Percentiles rank a stretch among this genome's conserved stretches.
Conservation (phyloP, 2,888 invertebrate species). For the Caradrina clavipalpis region DNA sequence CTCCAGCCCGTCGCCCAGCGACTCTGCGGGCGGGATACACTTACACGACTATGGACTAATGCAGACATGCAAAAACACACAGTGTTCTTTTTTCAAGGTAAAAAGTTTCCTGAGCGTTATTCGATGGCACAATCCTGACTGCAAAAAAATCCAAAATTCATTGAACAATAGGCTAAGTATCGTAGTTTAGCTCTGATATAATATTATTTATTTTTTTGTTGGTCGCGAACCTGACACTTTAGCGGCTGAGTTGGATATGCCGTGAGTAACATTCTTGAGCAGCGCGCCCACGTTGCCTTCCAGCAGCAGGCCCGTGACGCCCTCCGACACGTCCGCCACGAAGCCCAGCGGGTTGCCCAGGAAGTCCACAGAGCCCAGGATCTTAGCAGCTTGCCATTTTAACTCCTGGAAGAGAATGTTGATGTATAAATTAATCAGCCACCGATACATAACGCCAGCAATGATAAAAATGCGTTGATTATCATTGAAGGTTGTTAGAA, state of each 20-base stretch:
- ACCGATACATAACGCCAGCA: too few relatives aligned
- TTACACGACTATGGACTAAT: too few relatives aligned
- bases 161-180: too few relatives aligned
- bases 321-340: constrained; percentile 98
- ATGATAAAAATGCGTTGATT: too few relatives aligned
- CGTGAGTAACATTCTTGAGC: constrained; percentile 98
- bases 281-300: constrained; percentile 98
- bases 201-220: neutral
- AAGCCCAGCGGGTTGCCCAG: constrained; percentile 99
- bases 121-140: too few relatives aligned
- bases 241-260: constrained; percentile 98
- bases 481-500: too few relatives aligned
- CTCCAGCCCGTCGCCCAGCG: constrained; percentile 97
- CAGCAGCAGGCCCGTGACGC: constrained; percentile 96
- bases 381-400: constrained; percentile 98
- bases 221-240: constrained; percentile 93
- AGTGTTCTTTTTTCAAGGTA: too few relatives aligned
- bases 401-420: constrained; percentile 92
- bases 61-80: too few relatives aligned
- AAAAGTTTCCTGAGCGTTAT: too few relatives aligned
- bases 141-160: too few relatives aligned
- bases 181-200: neutral
- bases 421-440: too few relatives aligned
- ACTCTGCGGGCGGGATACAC: constrained; percentile 87
- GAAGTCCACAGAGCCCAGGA: constrained; percentile 99